Base-by-base conservation (phyloP, 2,113 vertebrate genomes). In the Connochaetes taurinus region DNA sequence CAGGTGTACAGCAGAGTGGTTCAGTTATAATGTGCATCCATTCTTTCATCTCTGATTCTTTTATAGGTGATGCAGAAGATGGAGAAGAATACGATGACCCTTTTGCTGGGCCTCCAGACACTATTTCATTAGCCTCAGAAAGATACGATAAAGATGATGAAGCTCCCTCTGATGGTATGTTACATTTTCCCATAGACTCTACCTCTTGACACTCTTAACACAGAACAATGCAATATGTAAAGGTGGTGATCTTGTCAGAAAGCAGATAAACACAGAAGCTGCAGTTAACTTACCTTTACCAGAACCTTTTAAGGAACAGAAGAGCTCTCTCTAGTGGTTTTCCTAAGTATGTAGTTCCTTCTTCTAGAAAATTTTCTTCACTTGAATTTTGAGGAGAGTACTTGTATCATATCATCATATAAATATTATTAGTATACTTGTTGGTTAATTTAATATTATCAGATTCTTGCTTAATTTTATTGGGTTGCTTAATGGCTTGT, bases 121-220 rank as follows among this genome's bases (percentile, higher is more conserved):
- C 98, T 7, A 62, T 97, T 71, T 99, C 99, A 0, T 88, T 99
- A 98, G 98, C 99, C 52, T 99, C 99, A 0, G 99, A 99, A 93
- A 99, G 99, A 52, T 98, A 90, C 0, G 99, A 99, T 98, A 99
- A 99, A 97, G 99, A 99, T 25, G 99, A 99, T 5, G 99, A 99
- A 52, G 89, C 91, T 1, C 96, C 97, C 11, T 98, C 98, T 80
- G 99, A 99, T 96, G 99, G 99, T 99, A 99, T 76, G 99, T 99
- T 97, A n/a, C 87, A 64, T 80, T 98, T 98, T 97, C 92, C 88
- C 87, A 67, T 91, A 81, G n/a, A 95, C 64, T 52, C 1, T 60
- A 62, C 94, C 90, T 91, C 90, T 97, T 96, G 71, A 87, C 89
- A 47, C 88, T 97, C 98, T 17, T 95, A 74, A 25, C 91, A 62